phyloP scores from a whole-genome alignment of 2,888 invertebrate genomes.

The Oscheius sp. region DNA sequence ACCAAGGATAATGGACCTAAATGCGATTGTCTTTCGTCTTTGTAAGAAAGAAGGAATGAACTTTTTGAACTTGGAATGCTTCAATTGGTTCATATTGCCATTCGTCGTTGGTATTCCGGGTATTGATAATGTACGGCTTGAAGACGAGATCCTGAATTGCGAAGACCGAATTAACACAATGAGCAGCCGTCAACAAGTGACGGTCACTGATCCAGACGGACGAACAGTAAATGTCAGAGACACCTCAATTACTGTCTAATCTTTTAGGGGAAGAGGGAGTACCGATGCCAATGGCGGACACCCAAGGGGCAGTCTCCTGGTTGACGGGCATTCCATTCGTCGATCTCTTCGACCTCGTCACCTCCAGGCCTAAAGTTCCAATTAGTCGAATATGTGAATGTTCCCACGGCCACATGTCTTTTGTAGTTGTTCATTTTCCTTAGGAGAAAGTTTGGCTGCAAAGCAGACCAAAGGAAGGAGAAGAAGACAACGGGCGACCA shows the following conservation, averaged over 20 bases:
- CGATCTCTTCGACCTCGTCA: not conserved
- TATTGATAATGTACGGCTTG: conserved; percentile 16
- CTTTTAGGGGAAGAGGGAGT: not conserved
- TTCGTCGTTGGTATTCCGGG: not conserved
- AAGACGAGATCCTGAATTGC: not conserved
- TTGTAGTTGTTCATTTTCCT: conserved; percentile 3
- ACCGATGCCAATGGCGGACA: conserved; percentile 22
- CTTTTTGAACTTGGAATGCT: conserved; percentile 8
- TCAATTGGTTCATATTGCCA: not conserved
- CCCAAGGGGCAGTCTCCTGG: not conserved
- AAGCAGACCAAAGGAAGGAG: not conserved
- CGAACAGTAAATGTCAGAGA: conserved; percentile 2
- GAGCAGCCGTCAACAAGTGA: conserved; percentile 12
- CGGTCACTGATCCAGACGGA: conserved; percentile 17
- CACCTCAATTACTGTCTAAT: not conserved
- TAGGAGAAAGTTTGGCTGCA: not conserved
- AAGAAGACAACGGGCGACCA: not conserved
- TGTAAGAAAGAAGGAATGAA: not conserved
- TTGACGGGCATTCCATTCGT: conserved; percentile 10
- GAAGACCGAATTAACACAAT: conserved; percentile 19
- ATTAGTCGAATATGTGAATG: not conserved
- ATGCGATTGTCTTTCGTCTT: too few species aligned
- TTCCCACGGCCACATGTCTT: conserved; percentile 3
- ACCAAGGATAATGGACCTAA: conserved; percentile 7
- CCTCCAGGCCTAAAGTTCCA: not conserved